Conservation (phyloP, 2,888 invertebrate genomes). For the Eupeodes luniger region DNA sequence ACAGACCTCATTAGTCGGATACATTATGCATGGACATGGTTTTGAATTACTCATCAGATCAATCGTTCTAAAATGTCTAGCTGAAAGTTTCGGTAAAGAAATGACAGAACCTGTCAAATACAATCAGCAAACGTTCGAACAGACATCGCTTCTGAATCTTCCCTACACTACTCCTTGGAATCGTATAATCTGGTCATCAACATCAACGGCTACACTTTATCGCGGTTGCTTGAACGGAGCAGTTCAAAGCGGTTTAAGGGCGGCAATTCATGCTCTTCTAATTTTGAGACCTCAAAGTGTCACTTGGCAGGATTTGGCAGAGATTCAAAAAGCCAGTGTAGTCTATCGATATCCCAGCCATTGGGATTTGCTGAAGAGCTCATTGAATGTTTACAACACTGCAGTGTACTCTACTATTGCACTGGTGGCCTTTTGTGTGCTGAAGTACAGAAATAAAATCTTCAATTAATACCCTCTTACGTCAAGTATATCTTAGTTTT, state of each 20-base stretch:
- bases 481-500: background rate
- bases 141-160: slow-evolving; percentile 77
- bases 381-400: slow-evolving; percentile 82
- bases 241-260: slow-evolving; percentile 82
- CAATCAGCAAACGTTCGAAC: slow-evolving; percentile 78
- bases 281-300: slow-evolving; percentile 82
- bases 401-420: slow-evolving; percentile 77
- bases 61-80: slow-evolving; percentile 78
- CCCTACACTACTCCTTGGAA: slow-evolving; percentile 81
- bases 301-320: slow-evolving; percentile 81
- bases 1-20: slow-evolving; percentile 77
- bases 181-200: slow-evolving; percentile 82
- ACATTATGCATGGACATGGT: slow-evolving; percentile 78
- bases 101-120: slow-evolving; percentile 79
- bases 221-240: slow-evolving; percentile 83
- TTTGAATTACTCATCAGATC: slow-evolving; percentile 75
- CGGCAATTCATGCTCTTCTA: slow-evolving; percentile 81
- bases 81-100: slow-evolving; percentile 79
- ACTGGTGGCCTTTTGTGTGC: background rate
- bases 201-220: slow-evolving; percentile 79
- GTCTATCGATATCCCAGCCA: slow-evolving; percentile 50
- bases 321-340: slow-evolving; percentile 78
- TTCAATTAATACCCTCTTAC: slow-evolving; percentile 28
- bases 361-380: slow-evolving; percentile 77
- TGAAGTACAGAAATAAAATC: slow-evolving; percentile 52